phyloP scores from a whole-genome alignment of 2,113 vertebrate species.

The Nothoprocta pentlandii region DNA sequence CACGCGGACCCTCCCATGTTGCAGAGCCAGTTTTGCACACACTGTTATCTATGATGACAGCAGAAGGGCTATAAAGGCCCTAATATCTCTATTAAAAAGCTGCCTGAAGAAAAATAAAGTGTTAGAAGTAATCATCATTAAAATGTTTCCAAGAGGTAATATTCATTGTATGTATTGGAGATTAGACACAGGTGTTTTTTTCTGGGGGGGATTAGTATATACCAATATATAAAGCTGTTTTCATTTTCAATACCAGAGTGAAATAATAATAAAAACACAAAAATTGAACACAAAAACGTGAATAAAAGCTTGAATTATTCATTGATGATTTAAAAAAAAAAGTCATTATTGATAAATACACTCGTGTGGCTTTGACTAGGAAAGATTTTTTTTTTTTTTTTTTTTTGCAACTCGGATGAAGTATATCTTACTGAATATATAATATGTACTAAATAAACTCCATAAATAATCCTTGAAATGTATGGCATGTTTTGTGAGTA shows the following conservation, averaged over 20 bases:
- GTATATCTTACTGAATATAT: background rate
- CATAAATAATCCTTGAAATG: slow-evolving; percentile 3
- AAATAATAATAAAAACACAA: background rate
- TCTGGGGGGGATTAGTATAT: background rate
- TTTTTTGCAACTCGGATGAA: background rate
- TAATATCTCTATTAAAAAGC: background rate
- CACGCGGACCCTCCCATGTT: background rate
- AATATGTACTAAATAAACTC: background rate
- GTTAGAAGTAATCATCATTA: background rate
- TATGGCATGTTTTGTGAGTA: slow-evolving; percentile 19
- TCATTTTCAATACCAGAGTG: background rate
- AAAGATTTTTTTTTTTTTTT: background rate
- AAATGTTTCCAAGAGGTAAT: background rate
- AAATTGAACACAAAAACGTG: background rate
- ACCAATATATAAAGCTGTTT: background rate
- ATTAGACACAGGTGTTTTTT: background rate
- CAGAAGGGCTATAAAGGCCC: background rate
- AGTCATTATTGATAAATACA: background rate
- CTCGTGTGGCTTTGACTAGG: background rate
- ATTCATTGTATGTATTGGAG: background rate
- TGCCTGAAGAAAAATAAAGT: background rate
- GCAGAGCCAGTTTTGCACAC: background rate
- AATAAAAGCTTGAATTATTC: background rate
- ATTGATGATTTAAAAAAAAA: background rate
- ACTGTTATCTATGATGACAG: background rate